Evolutionary conservation across 2,888 invertebrate species (phyloP).

Genomic region (Ichneumoninae sp.): DNA sequence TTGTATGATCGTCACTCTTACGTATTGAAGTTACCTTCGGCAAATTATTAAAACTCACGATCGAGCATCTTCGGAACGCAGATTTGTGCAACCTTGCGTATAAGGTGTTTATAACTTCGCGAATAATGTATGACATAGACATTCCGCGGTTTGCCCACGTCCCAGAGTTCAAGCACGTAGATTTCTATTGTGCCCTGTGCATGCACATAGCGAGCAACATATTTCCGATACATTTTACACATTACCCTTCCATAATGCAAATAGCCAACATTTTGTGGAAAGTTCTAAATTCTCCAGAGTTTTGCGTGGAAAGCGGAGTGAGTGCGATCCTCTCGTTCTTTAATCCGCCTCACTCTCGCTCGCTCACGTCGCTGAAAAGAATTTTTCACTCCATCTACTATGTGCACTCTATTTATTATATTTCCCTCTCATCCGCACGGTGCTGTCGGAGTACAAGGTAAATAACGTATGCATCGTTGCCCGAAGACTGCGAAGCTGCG

Average conservation of each 20-base stretch:
- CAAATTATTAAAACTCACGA: background rate
- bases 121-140: background rate
- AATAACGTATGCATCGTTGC: background rate
- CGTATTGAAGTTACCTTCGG: background rate
- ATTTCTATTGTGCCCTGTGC: background rate
- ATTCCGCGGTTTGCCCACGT: background rate
- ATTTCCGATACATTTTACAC: background rate
- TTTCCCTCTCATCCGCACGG: background rate
- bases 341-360: background rate
- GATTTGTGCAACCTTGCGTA: background rate
- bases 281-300: background rate
- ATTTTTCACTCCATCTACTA: slow-evolving; percentile 20
- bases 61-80: background rate
- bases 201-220: background rate
- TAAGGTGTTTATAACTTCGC: background rate
- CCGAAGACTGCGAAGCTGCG: background rate
- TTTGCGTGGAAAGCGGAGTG: background rate
- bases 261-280: background rate
- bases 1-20: background rate
- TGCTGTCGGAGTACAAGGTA: background rate
- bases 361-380: background rate
- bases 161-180: background rate
- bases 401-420: background rate
- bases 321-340: background rate
- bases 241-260: slow-evolving; percentile 2